Base-by-base conservation (phyloP, 2,888 invertebrate species). In the Macropis europaea region DNA sequence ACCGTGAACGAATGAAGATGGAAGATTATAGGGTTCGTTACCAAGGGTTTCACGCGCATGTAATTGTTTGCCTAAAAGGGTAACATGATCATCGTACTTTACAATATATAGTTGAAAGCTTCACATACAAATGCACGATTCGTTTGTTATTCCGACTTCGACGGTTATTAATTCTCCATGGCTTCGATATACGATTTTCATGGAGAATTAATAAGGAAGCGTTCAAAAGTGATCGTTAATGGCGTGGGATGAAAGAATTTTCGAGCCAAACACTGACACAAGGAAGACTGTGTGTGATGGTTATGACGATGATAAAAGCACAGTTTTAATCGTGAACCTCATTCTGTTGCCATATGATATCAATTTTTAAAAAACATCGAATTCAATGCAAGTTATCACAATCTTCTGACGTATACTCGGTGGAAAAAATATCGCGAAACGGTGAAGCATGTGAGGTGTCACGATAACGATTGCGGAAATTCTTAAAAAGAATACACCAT, bases 321-420 rank as follows among this genome's bases (percentile, higher is more conserved):
- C 7, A 50, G 17, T 32, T 59, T 15, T 4, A 15, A 28, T 15
- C 11, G 2, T 42, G 34, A 11, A 61, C 7, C 34, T 9, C 3
- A 28, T 19, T 19, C 40, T 42, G 3, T 42, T n/a, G 42, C 42
- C 6, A 22, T 22, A 11, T 22, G n/a, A n/a, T n/a, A n/a, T n/a
- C n/a, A n/a, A 42, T 42, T 42, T 22, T 6, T 1, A 42, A 42
- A 42, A 57, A 28, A 15, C 22, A n/a, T 13, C 15, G 45, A 22
- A 15, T 45, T 7, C 43, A 26, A 34, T 24, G 22, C 38, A 24
- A 63, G 38, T 26, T 63, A 57, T 57, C 45, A 63, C 59, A 63
- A 57, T 47, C 47, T 57, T 45, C 36, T 47, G 38, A 40, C 38
- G n/a, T 57, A n/a, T n/a, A n/a, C n/a, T n/a, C n/a, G n/a, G n/a